Evolutionary conservation across 1,140 invertebrate genomes (phyloP), one percentile per base, ranked within the genome.

Genomic region (Cataglyphis hispanica): DNA sequence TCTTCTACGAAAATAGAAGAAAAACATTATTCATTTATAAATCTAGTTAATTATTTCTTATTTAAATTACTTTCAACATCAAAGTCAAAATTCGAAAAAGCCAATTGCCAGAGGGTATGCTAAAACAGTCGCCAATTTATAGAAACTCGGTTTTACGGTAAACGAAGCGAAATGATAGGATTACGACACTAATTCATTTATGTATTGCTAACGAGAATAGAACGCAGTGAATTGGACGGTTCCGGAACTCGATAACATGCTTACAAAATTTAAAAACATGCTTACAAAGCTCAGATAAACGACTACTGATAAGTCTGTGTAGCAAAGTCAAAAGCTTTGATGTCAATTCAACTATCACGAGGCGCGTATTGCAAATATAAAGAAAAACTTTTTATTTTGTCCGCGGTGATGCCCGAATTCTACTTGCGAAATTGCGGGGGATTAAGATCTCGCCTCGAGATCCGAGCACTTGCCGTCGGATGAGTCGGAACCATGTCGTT

Each of bases 361-460:
- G 11, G 27, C n/a, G 13, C 43, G n/a, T 63, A 16, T 53, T 56
- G 10, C 19, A 43, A 56, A 43, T 22, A 46, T 16, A 31, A 66
- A 84, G 46, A 86, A 80, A 53, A 87, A 69, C 61, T 63, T 56
- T 86, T 16, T 25, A 37, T 25, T 16, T 69, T 40, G 16, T 46
- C 8, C 50, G 5, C 11, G 1, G 31, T 34, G 37, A 77, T 34
- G n/a, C 53, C 22, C 50, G 70, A 91, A 86, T 89, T 85, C 22
- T 86, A 43, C 84, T 86, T 60, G 80, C 64, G 84, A 86, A 89
- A 91, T 91, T 86, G 85, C 25, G 27, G 56, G 34, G 80, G 81
- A 92, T 91, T 91, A 89, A 91, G 88, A 90, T 89, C 69, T 89
- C 46, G 72, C 5, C 58, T 58, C 56, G 22, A 88, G 85, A 85